Conservation (phyloP, 2,888 invertebrate genomes). For the Chromoteleia sp. region DNA sequence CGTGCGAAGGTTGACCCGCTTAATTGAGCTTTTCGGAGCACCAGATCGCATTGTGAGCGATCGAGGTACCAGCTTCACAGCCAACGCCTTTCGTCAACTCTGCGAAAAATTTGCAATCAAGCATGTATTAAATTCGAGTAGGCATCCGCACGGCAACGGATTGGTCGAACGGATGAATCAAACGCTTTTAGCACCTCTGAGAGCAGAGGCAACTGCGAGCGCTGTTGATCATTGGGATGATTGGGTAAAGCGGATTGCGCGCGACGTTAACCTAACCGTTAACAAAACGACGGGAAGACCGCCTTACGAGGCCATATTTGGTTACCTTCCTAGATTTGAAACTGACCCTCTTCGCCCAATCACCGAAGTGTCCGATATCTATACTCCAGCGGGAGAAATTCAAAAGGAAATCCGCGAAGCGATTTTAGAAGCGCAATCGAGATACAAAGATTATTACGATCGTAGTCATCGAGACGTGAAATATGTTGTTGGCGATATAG, state of each 20-base stretch:
- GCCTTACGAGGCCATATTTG: constrained; percentile 2
- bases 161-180: constrained; percentile 1
- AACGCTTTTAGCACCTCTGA: not conserved
- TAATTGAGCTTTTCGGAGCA: not conserved
- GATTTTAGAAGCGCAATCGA: not conserved
- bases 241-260: constrained; percentile 3
- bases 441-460: not conserved
- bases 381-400: not conserved
- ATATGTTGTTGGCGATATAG: not conserved
- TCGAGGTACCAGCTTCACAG: not conserved
- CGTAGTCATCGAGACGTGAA: not conserved
- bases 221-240: not conserved
- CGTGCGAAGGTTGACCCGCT: not conserved
- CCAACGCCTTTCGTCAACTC: not conserved
- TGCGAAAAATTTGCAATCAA: not conserved
- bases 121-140: not conserved
- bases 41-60: not conserved
- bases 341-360: not conserved
- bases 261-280: constrained; percentile 1
- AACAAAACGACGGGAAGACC: constrained; percentile 20
- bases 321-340: constrained; percentile 5
- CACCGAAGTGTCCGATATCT: not conserved
- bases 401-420: not conserved
- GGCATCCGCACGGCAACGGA: constrained; percentile 1
- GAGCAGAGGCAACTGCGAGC: not conserved